phyloP scores from a whole-genome alignment of 2,888 invertebrate species.

The Cyclophora punctaria region DNA sequence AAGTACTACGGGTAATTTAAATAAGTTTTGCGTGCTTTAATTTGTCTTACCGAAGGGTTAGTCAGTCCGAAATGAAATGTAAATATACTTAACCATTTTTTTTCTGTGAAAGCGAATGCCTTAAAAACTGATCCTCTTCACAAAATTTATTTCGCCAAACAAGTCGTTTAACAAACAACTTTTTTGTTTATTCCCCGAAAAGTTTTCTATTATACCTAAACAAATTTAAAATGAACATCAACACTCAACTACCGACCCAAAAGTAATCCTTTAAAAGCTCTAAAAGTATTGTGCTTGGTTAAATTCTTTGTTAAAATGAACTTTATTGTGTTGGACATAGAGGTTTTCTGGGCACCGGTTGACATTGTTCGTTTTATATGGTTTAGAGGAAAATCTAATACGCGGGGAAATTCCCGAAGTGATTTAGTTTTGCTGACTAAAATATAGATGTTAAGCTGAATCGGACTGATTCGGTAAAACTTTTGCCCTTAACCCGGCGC shows the following conservation, averaged over 20 bases:
- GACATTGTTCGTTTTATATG: too few relatives aligned
- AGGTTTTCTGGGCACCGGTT: too few relatives aligned
- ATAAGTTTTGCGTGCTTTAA: background rate
- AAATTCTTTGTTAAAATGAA: background rate
- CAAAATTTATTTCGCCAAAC: background rate
- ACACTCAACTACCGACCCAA: conserved; percentile 11
- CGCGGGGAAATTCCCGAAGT: too few relatives aligned
- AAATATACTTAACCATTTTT: background rate
- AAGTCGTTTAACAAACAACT: background rate
- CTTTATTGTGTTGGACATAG: too few relatives aligned
- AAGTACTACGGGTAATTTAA: background rate
- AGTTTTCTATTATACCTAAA: background rate
- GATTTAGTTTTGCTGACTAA: too few relatives aligned
- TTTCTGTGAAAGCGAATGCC: background rate
- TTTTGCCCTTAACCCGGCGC: too few relatives aligned
- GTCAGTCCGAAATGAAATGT: background rate
- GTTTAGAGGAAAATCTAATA: too few relatives aligned
- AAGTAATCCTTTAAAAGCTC: conserved; percentile 13
- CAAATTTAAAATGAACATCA: conserved; percentile 12
- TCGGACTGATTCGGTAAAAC: too few relatives aligned
- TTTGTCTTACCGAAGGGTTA: background rate
- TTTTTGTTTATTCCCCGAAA: background rate
- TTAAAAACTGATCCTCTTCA: background rate
- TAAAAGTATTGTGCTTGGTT: background rate
- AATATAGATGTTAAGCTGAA: too few relatives aligned